Base-by-base conservation (phyloP, 2,888 invertebrate genomes). In the Lasioglossum vierecki region DNA sequence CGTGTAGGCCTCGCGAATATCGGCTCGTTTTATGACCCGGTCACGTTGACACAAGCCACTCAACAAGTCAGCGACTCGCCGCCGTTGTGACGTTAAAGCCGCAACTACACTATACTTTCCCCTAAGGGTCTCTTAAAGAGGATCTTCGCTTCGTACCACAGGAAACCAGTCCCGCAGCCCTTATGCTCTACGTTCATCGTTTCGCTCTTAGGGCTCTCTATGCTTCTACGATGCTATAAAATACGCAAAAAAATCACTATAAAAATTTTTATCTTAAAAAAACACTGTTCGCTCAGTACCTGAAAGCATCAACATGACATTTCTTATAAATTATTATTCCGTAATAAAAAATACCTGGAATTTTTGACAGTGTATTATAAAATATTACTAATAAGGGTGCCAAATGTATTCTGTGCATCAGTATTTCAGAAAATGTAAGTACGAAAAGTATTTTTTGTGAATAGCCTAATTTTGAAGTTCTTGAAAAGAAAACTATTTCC, bases 21-120 rank as follows among this genome's bases (percentile, higher is more conserved):
- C 88, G 83, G 82, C 75, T 76, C 77, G 82, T 76, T 82, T 86
- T 88, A 81, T 90, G 89, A 92, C 89, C 88, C 83, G 91, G 90
- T 90, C 91, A 91, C 83, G 90, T 89, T 91, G 92, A 91, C 90
- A 85, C 82, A 85, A 88, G 86, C 90, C 91, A 92, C 92, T 92
- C 91, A 86, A 91, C 90, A 87, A 92, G 92, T 92, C 92, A 92
- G 86, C 91, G 91, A 91, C 92, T 90, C 80, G 82, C 87, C 79
- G 82, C 87, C 84, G 87, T 83, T 83, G 83, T 78, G 88, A 86
- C 83, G 81, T 92, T 92, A 92, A 92, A 92, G 91, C 88, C 86
- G 89, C 90, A 82, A 73, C 86, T 82, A 80, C 82, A 53, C 85
- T 89, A 83, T 81, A 87, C 88, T 88, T 90, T 89, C 75, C 88